Base-by-base conservation (phyloP, 1,140 invertebrate species). In the Heliconius himera region DNA sequence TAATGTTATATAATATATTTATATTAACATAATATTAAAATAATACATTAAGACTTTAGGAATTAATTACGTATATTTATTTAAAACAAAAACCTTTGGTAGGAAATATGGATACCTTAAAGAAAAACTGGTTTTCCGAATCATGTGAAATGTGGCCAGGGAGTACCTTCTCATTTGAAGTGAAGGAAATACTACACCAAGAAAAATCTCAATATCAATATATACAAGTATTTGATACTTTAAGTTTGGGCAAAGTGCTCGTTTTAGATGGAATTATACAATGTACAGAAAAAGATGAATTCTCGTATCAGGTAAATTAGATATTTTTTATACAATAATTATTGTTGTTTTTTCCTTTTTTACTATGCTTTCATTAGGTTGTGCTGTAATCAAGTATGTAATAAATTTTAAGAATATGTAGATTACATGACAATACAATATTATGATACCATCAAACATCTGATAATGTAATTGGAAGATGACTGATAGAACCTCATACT, bases 201-300 rank as follows among this genome's bases (percentile, higher is more conserved):
- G 97, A 98, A 91, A 97, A 96, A 87, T 99, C 98, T 1, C 94
- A 97, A 76, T 99, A 96, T 93, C 99, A 99, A 95, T 97, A 99
- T 88, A 97, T 99, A 72, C 89, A 98, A 72, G 96, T 99, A 9
- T 95, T 99, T 74, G 96, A 99, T 94, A 99, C 98, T 97, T 99
- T 97, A 91, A 96, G 96, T 36, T 97, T 99, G 94, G 99, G 99
- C 0, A 97, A 95, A 91, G 98, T 97, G 54, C 91, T 99, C 13
- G 96, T 99, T 13, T 94, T 99, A 20, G 99, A 99, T 95, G 98
- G 98, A 60, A 98, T 99, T 8, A 99, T 99, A 86, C 99, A 99
- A 91, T 99, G 98, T 84, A 99, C 99, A 3, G 97, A 99, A 91
- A 96, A 96, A 81, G 99, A 99, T 96, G 99, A 99, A 94, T 99